These are phyloP conservation scores for Drosophila burlai DNA, from an alignment of 1,140 invertebrate species.

Conservation along the genomic window DNA sequence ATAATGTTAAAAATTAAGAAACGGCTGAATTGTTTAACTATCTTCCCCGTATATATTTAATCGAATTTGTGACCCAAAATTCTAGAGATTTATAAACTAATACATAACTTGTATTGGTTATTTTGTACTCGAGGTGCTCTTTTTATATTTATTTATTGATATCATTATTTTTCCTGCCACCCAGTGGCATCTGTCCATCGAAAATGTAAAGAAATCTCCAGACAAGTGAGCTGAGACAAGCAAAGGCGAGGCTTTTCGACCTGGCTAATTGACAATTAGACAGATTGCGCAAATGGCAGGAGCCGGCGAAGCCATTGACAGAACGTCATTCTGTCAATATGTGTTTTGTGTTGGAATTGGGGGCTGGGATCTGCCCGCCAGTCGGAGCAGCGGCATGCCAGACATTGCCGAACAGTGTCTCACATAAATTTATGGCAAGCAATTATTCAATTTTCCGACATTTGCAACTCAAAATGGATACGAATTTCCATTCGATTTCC, in stretches of 20 bases:
- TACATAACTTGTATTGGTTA: conserved; percentile 9
- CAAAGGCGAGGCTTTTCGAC: conserved; percentile 43
- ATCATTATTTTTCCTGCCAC: conserved; percentile 3
- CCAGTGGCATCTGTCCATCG: conserved; percentile 4
- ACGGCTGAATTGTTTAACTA: conserved; percentile 13
- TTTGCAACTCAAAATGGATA: conserved; percentile 53
- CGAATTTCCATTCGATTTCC: conserved; percentile 14
- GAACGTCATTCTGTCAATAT: conserved; percentile 63
- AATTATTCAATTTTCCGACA: conserved; percentile 78
- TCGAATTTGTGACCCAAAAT: conserved; percentile 12
- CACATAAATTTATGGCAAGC: conserved; percentile 78
- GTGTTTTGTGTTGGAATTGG: not conserved
- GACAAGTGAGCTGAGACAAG: conserved; percentile 1
- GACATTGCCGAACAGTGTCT: conserved; percentile 65
- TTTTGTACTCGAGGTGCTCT: not conserved
- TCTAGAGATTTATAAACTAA: not conserved
- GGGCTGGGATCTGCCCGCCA: conserved; percentile 22
- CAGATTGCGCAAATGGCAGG: conserved; percentile 51
- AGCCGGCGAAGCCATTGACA: conserved; percentile 36
- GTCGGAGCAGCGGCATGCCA: conserved; percentile 41
- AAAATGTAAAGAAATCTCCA: conserved; percentile 1
- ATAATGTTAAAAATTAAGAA: conserved; percentile 26
- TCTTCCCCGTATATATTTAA: not conserved
- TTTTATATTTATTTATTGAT: not conserved
- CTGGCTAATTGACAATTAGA: conserved; percentile 74